phyloP scores from a whole-genome alignment of 2,888 invertebrate genomes.

The Drosophila barbarae region DNA sequence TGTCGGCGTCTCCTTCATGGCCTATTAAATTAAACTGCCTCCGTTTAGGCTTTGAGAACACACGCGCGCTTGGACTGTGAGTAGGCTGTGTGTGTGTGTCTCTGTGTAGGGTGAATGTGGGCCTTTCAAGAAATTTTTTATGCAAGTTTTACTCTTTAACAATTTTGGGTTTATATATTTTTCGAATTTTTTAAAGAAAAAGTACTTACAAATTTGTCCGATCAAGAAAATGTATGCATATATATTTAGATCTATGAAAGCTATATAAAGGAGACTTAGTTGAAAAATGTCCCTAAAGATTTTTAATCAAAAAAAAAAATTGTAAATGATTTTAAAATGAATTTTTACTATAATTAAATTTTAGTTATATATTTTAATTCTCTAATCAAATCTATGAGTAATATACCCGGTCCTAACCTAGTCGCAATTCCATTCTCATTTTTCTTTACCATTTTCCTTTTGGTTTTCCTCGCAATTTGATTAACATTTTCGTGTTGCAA shows the following conservation, averaged over 20 bases:
- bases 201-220: background rate
- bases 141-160: background rate
- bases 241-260: background rate
- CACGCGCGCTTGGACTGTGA: slow-evolving; percentile 41
- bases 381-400: background rate
- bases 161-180: background rate
- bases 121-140: slow-evolving; percentile 2
- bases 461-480: slow-evolving; percentile 41
- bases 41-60: slow-evolving; percentile 56
- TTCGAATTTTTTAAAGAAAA: background rate
- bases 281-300: no score
- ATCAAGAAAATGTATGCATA: background rate
- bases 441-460: slow-evolving; percentile 13
- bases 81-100: background rate
- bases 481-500: slow-evolving; percentile 66
- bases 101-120: slow-evolving; percentile 20
- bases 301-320: background rate
- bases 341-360: no score
- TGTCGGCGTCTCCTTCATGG: slow-evolving; percentile 50
- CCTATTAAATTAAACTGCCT: slow-evolving; percentile 61
- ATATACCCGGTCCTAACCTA: background rate
- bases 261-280: background rate
- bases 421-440: background rate
- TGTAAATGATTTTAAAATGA: no score
- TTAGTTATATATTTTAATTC: no score